Evolutionary conservation across 1,140 invertebrate genomes (phyloP).

Genomic region (Drosophila leontia): DNA sequence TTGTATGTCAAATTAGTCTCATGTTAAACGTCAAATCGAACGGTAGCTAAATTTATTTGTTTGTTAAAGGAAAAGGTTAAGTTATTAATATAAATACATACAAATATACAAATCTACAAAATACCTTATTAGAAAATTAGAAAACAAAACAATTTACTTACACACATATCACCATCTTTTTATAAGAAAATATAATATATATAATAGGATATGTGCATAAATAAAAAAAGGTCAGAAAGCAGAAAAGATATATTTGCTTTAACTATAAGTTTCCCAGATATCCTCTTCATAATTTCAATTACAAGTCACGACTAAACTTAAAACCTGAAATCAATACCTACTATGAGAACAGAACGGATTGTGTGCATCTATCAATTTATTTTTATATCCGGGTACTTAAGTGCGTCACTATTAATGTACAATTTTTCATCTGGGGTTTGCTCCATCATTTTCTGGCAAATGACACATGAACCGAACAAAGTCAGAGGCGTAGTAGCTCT

Average conservation of each 20-base stretch:
- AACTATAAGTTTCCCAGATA: conserved; percentile 1
- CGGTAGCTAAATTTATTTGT: not conserved
- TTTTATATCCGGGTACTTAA: conserved; percentile 39
- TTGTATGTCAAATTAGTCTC: conserved; percentile 30
- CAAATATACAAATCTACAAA: too few relatives aligned
- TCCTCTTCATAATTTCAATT: conserved; percentile 15
- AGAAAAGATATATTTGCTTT: not conserved
- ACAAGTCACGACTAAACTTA: conserved; percentile 37
- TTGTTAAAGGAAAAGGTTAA: not conserved
- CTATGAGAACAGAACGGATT: not conserved
- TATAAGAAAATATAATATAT: too few relatives aligned
- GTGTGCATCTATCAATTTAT: conserved; percentile 33
- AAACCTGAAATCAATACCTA: conserved; percentile 35
- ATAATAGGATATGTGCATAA: too few relatives aligned
- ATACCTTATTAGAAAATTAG: not conserved
- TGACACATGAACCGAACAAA: conserved; percentile 17
- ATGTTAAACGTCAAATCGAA: conserved; percentile 17
- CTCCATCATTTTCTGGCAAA: conserved; percentile 18
- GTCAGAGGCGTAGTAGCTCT: conserved; percentile 4
- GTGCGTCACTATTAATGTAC: conserved; percentile 19
- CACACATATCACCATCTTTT: too few relatives aligned
- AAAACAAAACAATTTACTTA: not conserved
- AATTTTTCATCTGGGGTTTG: conserved; percentile 5
- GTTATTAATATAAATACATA: not conserved
- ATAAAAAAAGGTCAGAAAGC: not conserved